Conservation (phyloP, 1,140 invertebrate species). For the Thrips palmi region DNA sequence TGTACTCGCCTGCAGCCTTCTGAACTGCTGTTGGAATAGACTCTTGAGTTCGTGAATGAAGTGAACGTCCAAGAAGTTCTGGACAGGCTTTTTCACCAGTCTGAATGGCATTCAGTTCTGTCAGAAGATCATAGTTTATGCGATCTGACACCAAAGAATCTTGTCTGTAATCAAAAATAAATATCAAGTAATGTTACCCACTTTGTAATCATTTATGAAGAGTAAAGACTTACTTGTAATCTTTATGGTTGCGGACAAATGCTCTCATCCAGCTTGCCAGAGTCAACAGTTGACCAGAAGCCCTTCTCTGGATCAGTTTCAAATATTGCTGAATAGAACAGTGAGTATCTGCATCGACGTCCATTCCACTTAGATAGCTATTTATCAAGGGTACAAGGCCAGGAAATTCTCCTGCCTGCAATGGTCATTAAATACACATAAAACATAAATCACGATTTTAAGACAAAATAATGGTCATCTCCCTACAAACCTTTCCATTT, state of each 20-base stretch:
- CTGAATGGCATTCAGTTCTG: constrained; percentile 52
- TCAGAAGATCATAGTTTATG: constrained; percentile 88
- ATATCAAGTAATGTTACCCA: constrained; percentile 4
- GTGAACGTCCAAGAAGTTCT: constrained; percentile 49
- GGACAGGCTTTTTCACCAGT: constrained; percentile 50
- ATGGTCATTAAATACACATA: constrained; percentile 9
- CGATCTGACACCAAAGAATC: constrained; percentile 77
- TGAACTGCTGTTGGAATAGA: constrained; percentile 51
- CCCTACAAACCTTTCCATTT: constrained; percentile 66
- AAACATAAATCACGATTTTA: constrained; percentile 7
- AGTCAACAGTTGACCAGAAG: constrained; percentile 69
- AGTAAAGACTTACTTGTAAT: constrained; percentile 52
- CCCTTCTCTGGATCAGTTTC: constrained; percentile 78
- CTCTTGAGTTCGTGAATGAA: constrained; percentile 54
- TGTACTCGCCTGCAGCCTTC: too few relatives aligned
- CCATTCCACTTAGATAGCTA: constrained; percentile 81
- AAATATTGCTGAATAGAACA: constrained; percentile 96
- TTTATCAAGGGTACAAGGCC: constrained; percentile 89
- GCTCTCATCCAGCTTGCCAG: constrained; percentile 83
- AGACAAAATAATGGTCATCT: constrained; percentile 13
- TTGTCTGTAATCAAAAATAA: constrained; percentile 32
- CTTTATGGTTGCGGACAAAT: constrained; percentile 74
- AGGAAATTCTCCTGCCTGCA: constrained; percentile 66
- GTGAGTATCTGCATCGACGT: constrained; percentile 89
- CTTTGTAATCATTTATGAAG: background rate